These are phyloP conservation scores for Pelmatolapia mariae DNA, from an alignment of 2,113 vertebrate genomes.

Conservation along the genomic window DNA sequence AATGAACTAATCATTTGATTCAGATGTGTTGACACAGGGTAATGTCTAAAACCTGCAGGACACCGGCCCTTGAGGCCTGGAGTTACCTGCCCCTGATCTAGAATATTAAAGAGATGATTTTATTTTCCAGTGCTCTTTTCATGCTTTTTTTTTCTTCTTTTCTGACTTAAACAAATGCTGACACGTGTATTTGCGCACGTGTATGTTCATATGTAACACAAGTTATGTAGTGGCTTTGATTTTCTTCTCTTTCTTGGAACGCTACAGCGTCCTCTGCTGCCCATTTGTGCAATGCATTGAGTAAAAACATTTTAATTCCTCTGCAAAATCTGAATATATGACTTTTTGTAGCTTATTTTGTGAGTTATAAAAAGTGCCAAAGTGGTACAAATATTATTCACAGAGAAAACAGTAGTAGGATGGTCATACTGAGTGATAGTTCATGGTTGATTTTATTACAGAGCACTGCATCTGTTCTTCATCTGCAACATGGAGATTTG, in stretches of 20 bases:
- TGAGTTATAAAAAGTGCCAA: neutral
- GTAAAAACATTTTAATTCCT: neutral
- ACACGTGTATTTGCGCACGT: neutral
- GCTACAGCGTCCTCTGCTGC: slow-evolving; percentile 31
- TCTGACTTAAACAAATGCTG: neutral
- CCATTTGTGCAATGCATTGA: neutral
- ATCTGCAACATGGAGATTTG: neutral
- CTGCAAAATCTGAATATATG: neutral
- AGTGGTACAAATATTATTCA: neutral
- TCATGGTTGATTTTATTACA: neutral
- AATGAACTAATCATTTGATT: neutral
- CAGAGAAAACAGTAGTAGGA: neutral
- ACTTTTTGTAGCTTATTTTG: neutral
- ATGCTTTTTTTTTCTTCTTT: neutral
- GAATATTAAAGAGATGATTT: neutral
- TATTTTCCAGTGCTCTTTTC: neutral
- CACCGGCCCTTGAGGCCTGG: accelerated
- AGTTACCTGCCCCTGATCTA: neutral
- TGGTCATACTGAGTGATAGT: neutral
- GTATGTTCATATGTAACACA: neutral
- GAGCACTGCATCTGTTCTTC: neutral
- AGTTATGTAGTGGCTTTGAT: neutral
- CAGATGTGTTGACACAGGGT: accelerated
- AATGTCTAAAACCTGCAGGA: neutral
- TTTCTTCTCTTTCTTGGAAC: neutral